phyloP scores from a whole-genome alignment of 2,888 invertebrate genomes.

The Drepana falcataria region DNA sequence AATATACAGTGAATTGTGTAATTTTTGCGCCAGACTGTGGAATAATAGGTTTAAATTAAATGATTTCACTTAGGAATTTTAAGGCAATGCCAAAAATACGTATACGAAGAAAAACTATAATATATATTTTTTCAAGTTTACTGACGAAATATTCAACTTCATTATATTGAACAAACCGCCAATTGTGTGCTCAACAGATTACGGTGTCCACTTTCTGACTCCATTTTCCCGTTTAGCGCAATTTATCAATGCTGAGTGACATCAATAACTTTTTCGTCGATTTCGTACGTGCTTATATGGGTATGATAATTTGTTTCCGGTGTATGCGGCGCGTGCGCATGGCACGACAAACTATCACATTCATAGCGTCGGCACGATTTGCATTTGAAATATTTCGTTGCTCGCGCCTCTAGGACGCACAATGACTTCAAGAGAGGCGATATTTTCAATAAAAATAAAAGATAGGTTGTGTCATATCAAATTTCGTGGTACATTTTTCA shows the following conservation, averaged over 20 bases:
- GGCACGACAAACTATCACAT: conserved; percentile 75
- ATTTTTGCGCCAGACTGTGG: conserved; percentile 15
- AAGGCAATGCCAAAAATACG: no score
- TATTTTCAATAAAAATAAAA: conserved; percentile 53
- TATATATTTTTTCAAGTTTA: no score
- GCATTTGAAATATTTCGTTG: conserved; percentile 77
- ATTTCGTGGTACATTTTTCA: conserved; percentile 76
- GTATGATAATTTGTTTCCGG: conserved; percentile 79
- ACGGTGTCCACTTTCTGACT: conserved; percentile 41
- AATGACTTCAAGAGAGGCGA: conserved; percentile 58
- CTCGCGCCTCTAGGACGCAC: conserved; percentile 64
- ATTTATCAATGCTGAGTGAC: conserved; percentile 68
- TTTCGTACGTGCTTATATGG: conserved; percentile 73
- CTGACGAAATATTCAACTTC: conserved; percentile 23
- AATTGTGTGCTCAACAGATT: conserved; percentile 45
- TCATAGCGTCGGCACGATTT: conserved; percentile 77
- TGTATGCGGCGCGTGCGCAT: conserved; percentile 72
- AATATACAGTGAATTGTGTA: conserved; percentile 1
- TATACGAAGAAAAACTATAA: no score
- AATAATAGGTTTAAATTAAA: not conserved
- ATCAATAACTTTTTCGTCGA: conserved; percentile 72
- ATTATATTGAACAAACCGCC: conserved; percentile 27
- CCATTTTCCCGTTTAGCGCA: conserved; percentile 67
- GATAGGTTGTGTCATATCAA: conserved; percentile 60
- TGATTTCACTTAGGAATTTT: not conserved